Evolutionary conservation across 2,888 invertebrate genomes (phyloP).

Genomic region (Congeria kusceri): DNA sequence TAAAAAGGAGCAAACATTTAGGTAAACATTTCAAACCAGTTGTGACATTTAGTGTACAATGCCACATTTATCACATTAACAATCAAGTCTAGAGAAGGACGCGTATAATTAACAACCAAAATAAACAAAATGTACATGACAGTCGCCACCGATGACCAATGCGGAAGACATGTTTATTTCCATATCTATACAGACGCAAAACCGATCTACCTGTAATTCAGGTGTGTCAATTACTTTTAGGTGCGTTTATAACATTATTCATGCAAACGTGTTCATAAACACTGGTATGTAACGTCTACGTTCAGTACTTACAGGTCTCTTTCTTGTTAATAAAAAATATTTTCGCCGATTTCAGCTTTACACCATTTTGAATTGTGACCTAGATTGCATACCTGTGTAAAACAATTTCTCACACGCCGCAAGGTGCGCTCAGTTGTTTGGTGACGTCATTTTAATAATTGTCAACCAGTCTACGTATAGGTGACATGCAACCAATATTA

Average conservation of each 20-base stretch:
- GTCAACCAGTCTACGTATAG: too few relatives aligned
- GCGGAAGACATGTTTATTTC: constrained; percentile 3
- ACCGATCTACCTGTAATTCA: not conserved
- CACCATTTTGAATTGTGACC: constrained; percentile 58
- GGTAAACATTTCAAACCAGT: too few relatives aligned
- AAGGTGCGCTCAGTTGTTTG: constrained; percentile 61
- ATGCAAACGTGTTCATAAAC: not conserved
- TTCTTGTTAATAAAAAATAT: not conserved
- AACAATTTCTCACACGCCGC: constrained; percentile 65
- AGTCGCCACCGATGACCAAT: not conserved
- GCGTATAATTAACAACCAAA: too few relatives aligned
- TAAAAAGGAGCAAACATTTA: too few relatives aligned
- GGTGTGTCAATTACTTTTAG: constrained; percentile 2
- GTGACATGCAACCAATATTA: too few relatives aligned
- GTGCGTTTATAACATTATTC: not conserved
- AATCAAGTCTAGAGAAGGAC: too few relatives aligned
- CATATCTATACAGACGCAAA: not conserved
- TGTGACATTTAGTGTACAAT: too few relatives aligned
- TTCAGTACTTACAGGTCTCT: not conserved
- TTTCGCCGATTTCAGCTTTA: constrained; percentile 18
- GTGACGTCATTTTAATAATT: constrained; percentile 7
- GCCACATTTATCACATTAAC: too few relatives aligned
- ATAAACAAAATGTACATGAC: not conserved
- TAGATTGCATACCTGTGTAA: constrained; percentile 59
- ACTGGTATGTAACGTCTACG: not conserved